Conservation (phyloP, 2,888 invertebrate species). For the Trichacis sp. region DNA sequence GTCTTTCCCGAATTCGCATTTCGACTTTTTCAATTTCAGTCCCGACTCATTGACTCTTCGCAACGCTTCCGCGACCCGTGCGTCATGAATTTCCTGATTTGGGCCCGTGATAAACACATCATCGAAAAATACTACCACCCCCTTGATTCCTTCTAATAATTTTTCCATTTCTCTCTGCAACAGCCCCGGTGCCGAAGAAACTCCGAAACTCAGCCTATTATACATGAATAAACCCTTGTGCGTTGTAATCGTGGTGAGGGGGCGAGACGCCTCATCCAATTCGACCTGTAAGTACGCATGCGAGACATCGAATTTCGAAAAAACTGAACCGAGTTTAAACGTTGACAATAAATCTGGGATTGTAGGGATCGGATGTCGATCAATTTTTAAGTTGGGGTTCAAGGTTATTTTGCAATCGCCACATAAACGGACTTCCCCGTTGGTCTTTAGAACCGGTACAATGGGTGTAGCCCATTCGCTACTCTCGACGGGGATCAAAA, state of each 20-base stretch:
- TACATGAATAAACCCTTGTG: constrained; percentile 58
- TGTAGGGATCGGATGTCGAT: constrained; percentile 43
- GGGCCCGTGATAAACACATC: constrained; percentile 61
- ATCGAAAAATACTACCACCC: constrained; percentile 60
- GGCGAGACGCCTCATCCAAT: constrained; percentile 50
- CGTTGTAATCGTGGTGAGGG: constrained; percentile 52
- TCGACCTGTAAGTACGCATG: constrained; percentile 59
- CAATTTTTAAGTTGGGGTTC: constrained; percentile 49
- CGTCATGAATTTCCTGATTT: constrained; percentile 50
- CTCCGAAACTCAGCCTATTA: constrained; percentile 42
- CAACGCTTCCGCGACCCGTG: constrained; percentile 38
- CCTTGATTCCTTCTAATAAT: constrained; percentile 53
- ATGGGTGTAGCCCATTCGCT: constrained; percentile 57
- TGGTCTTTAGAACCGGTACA: constrained; percentile 57
- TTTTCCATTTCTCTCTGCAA: constrained; percentile 54
- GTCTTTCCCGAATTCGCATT: constrained; percentile 26
- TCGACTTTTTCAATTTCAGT: constrained; percentile 21
- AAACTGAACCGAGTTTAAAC: constrained; percentile 38
- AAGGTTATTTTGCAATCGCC: constrained; percentile 58
- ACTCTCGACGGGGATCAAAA: constrained; percentile 41
- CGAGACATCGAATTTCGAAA: constrained; percentile 51
- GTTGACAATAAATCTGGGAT: constrained; percentile 35
- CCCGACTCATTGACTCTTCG: constrained; percentile 14
- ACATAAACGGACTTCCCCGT: constrained; percentile 56
- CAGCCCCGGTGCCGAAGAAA: constrained; percentile 47